phyloP scores from a whole-genome alignment of 2,888 invertebrate genomes.

The Melikaiella ostensackeni region DNA sequence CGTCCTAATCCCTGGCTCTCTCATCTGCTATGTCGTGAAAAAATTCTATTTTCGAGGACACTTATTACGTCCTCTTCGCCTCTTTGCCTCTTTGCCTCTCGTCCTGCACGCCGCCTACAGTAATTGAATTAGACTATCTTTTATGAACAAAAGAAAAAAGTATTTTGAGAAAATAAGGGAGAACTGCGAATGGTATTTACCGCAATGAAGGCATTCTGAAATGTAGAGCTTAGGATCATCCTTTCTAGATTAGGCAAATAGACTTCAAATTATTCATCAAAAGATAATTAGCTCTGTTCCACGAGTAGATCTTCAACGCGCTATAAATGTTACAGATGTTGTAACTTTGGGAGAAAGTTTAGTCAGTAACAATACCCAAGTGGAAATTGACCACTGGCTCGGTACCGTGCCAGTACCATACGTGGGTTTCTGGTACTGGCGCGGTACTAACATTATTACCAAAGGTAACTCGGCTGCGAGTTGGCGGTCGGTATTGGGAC shows the following conservation, averaged over 20 bases:
- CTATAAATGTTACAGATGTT: no score
- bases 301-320: no score
- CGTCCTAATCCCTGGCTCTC: conserved; percentile 11
- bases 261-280: no score
- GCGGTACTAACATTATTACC: no score
- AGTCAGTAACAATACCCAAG: no score
- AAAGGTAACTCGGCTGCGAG: no score
- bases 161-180: neutral
- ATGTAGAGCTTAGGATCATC: conserved; percentile 6
- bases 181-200: conserved; percentile 3
- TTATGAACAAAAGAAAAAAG: neutral
- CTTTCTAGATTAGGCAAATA: neutral
- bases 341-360: no score
- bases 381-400: no score
- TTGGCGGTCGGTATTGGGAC: no score
- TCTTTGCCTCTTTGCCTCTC: conserved; percentile 1
- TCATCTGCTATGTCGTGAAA: neutral
- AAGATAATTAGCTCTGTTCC: no score
- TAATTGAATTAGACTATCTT: conserved; percentile 33
- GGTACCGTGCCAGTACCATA: no score
- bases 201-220: neutral
- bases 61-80: neutral
- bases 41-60: conserved; percentile 28
- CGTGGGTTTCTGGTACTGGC: no score
- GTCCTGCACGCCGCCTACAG: neutral